These are phyloP conservation scores for Leptobrachium ailaonicum DNA, from an alignment of 2,113 vertebrate genomes.

Conservation along the genomic window DNA sequence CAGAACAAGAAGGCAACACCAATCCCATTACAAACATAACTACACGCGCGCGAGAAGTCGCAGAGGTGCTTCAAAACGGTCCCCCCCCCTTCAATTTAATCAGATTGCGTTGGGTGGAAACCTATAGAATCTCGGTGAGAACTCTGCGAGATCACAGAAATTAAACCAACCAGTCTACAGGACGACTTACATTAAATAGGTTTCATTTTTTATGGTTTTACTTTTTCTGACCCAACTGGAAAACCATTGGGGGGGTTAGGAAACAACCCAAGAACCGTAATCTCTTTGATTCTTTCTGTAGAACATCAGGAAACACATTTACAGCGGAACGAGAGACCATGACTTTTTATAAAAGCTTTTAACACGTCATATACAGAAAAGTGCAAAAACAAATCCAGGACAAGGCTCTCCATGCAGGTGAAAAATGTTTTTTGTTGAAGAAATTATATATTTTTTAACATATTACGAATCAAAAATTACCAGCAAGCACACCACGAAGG, in stretches of 20 bases:
- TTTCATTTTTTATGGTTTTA: too few relatives aligned
- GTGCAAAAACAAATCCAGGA: too few relatives aligned
- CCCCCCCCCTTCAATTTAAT: conserved; percentile 19
- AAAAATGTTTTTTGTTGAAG: too few relatives aligned
- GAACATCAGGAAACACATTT: too few relatives aligned
- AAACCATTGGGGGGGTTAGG: neutral
- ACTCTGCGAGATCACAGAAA: conserved; percentile 30
- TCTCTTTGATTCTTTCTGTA: neutral
- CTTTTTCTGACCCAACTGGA: neutral
- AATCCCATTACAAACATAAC: conserved; percentile 38
- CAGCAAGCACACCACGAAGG: too few relatives aligned
- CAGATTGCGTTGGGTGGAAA: conserved; percentile 19
- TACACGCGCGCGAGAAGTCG: conserved; percentile 44
- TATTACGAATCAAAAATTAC: too few relatives aligned
- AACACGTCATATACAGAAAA: too few relatives aligned
- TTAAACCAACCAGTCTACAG: conserved; percentile 45
- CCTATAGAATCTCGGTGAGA: conserved; percentile 5
- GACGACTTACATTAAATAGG: conserved; percentile 23
- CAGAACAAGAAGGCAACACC: conserved; percentile 52
- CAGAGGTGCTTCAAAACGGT: conserved; percentile 1
- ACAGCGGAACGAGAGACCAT: too few relatives aligned
- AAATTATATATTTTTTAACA: too few relatives aligned
- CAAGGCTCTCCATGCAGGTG: too few relatives aligned
- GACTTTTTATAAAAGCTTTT: too few relatives aligned
- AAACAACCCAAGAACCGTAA: neutral